Conservation (phyloP, 2,113 vertebrate species). For the Corythornis madagascariensis region DNA sequence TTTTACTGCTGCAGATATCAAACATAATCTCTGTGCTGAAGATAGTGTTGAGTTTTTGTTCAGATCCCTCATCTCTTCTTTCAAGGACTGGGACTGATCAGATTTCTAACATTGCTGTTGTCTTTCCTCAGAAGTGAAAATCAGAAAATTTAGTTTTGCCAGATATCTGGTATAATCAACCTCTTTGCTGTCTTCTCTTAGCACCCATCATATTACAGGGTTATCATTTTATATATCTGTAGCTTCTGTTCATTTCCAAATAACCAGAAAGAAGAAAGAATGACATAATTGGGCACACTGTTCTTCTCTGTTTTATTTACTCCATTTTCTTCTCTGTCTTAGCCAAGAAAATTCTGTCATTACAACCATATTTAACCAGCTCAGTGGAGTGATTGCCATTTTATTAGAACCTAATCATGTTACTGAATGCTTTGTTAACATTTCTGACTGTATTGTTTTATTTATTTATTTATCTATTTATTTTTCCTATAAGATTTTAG, state of each 20-base stretch:
- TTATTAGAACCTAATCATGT: neutral
- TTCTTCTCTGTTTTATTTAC: neutral
- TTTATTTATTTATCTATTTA: neutral
- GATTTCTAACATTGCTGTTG: neutral
- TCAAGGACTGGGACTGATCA: neutral
- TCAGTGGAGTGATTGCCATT: neutral
- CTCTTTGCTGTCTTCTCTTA: neutral
- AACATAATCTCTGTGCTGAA: neutral
- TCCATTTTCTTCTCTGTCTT: neutral
- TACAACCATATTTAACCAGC: neutral
- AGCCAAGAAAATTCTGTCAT: neutral
- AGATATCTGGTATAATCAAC: neutral
- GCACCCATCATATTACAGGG: neutral
- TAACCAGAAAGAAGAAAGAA: neutral
- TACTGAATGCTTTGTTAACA: neutral
- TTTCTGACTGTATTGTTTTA: neutral
- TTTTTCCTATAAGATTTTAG: constrained; percentile 60
- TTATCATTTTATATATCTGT: neutral
- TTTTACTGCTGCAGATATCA: neutral
- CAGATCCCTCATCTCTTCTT: neutral
- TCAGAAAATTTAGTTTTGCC: neutral
- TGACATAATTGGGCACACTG: neutral
- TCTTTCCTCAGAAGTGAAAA: neutral
- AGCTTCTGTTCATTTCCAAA: neutral
- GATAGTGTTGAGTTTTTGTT: neutral